Base-by-base conservation (phyloP, 2,797 vertebrate genomes). In the Dallia pectoralis region DNA sequence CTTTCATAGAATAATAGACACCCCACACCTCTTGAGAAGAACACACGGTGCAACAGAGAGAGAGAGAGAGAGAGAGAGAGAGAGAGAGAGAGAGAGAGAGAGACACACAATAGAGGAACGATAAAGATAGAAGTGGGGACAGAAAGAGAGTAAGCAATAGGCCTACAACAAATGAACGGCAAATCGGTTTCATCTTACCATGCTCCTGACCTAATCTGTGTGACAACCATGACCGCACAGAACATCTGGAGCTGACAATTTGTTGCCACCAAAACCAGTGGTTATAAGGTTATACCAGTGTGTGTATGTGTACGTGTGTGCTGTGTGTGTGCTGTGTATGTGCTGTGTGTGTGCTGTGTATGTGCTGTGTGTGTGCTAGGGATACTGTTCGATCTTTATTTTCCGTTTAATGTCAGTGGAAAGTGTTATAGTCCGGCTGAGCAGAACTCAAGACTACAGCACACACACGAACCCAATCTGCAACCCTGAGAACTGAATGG, bases 81-180 rank as follows among this genome's bases (percentile, higher is more conserved):
- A 29, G 29, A 15, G 27, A 16, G 27, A n/a, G 47, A 69, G 12
- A 64, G 19, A 36, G 47, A 19, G 16, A 69, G 16, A 67, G 15
- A 27, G 44, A 63, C 9, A 25, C 33, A 14, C 14, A 29, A 29
- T 19, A 15, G 16, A 51, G 29, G 47, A 11, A 16, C 51, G 36
- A 63, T n/a, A 56, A 27, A 2, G 33, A 12, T 16, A 36, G 29
- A 19, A 11, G 67, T 56, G 19, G 32, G 64, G 36, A 71, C 4
- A 70, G 36, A 70, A 59, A 56, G 32, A 72, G 71, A 51, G 16
- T 12, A 3, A 8, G 33, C 40, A 44, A 1, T 44, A 12, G 9
- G 11, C 40, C 56, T 65, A 85, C 78, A 84, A 70, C 71, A 79
- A 79, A 86, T 77, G 32, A 78, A 71, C 40, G 75, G 9, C 75